phyloP scores from a whole-genome alignment of 2,888 invertebrate species.

The Heliconius erato region DNA sequence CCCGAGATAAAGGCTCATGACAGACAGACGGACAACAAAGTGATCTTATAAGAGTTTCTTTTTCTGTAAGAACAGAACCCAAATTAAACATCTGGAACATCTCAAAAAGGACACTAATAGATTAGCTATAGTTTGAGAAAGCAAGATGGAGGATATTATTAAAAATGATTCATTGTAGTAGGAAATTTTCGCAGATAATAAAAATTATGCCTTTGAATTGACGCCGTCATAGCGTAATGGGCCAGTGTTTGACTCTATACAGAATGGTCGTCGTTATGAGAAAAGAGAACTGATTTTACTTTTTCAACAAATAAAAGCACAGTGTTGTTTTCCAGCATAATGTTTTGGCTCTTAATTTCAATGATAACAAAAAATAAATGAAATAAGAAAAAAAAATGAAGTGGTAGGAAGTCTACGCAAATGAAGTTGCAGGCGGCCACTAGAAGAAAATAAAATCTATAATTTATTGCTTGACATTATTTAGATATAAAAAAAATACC shows the following conservation, averaged over 20 bases:
- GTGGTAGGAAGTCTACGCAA: background rate
- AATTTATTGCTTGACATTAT: too few relatives aligned
- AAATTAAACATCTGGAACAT: too few relatives aligned
- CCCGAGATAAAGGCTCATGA: too few relatives aligned
- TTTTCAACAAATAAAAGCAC: too few relatives aligned
- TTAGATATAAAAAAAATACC: too few relatives aligned
- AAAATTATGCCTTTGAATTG: background rate
- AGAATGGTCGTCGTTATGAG: background rate
- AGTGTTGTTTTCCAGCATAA: background rate
- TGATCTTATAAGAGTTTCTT: too few relatives aligned
- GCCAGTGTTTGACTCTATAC: background rate
- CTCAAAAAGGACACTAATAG: too few relatives aligned
- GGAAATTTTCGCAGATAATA: background rate
- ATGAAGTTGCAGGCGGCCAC: background rate
- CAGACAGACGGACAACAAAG: too few relatives aligned
- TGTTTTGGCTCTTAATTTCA: background rate
- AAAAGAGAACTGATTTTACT: too few relatives aligned
- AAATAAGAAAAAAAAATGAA: background rate
- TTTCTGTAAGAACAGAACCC: background rate
- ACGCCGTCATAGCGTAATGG: background rate
- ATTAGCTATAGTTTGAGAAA: too few relatives aligned
- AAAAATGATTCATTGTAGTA: background rate
- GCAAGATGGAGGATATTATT: too few relatives aligned
- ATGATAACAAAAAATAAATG: background rate
- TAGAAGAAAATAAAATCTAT: background rate